Base-by-base conservation (phyloP, 2,888 invertebrate species). In the Prostheceraeus crozeri region DNA sequence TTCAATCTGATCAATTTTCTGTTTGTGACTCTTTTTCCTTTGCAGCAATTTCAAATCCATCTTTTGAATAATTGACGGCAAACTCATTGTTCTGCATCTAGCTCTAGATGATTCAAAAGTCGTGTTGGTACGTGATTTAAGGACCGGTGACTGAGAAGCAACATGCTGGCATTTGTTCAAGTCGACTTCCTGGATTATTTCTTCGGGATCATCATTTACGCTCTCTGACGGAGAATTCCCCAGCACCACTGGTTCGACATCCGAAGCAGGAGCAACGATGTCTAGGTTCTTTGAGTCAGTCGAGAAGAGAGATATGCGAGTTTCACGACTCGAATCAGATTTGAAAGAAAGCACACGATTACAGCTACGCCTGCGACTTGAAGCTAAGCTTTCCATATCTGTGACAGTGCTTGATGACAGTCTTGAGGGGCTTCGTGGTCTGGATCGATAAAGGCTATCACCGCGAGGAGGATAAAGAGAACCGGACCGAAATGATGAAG, bases 261-360 rank as follows among this genome's bases (percentile, higher is more conserved):
- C 36, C 19, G 36, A 16, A 19, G 36, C 36, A 19, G 36, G 4
- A 19, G 36, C 4, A 36, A 2, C 4, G 21, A 19, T 23, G 16
- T 36, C 36, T 19, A 36, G 21, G 19, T 36, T 16, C 36, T 36
- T 6, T 14, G 55, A 16, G 14, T 55, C 21, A 14, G 55, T 30
- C 19, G 55, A 27, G 14, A 19, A 21, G 11, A 30, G 14, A 19
- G 55, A 36, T 55, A 35, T 16, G 8, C 33, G 10, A 23, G 55
- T 46, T 6, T 23, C 28, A 10, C 48, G 48, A 16, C 48, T 46
- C 3, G 48, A 46, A n/a, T 27, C 48, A 4, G 48, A 46, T 23
- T 46, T 46, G 19, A 46, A 55, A 11, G 55, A 30, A 10, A 55
- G 19, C 11, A 55, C n/a, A 55, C 25, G 48, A 46, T 27, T 46